Evolutionary conservation across 2,797 vertebrate species (phyloP).

Genomic region (Chaenodraco wilsoni): DNA sequence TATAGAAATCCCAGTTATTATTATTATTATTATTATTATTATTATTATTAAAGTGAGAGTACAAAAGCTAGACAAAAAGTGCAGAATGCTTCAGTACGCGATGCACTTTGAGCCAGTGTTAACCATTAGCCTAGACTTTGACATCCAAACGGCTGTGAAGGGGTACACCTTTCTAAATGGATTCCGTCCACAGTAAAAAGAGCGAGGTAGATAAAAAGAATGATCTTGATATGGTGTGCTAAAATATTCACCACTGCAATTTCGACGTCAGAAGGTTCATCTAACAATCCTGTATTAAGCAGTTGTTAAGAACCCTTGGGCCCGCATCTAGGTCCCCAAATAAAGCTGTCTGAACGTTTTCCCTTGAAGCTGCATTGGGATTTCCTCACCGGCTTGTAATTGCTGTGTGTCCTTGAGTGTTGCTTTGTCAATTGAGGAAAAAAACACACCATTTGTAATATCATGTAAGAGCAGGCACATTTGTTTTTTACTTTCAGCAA

Average conservation of each 20-base stretch:
- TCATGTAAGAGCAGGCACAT: slow-evolving; percentile 29
- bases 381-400: slow-evolving; percentile 47
- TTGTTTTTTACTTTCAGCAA: slow-evolving; percentile 43
- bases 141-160: slow-evolving; percentile 55
- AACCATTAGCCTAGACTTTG: slow-evolving; percentile 55
- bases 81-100: slow-evolving; percentile 36
- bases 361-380: slow-evolving; percentile 55
- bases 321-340: slow-evolving; percentile 55
- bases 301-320: slow-evolving; percentile 50
- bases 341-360: slow-evolving; percentile 67
- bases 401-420: slow-evolving; percentile 48
- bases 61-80: slow-evolving; percentile 57
- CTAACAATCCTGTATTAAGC: slow-evolving; percentile 63
- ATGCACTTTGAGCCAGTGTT: slow-evolving; percentile 54
- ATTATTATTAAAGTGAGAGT: slow-evolving; percentile 53
- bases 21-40: no score
- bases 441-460: slow-evolving; percentile 49
- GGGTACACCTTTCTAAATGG: slow-evolving; percentile 55
- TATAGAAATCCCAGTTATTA: no score
- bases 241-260: slow-evolving; percentile 70
- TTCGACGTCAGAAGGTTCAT: slow-evolving; percentile 52
- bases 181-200: slow-evolving; percentile 59
- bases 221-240: slow-evolving; percentile 64
- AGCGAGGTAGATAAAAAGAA: slow-evolving; percentile 66
- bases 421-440: slow-evolving; percentile 33